Evolutionary conservation across 2,113 vertebrate genomes (phyloP).

Genomic region (Australoheros scitulus): DNA sequence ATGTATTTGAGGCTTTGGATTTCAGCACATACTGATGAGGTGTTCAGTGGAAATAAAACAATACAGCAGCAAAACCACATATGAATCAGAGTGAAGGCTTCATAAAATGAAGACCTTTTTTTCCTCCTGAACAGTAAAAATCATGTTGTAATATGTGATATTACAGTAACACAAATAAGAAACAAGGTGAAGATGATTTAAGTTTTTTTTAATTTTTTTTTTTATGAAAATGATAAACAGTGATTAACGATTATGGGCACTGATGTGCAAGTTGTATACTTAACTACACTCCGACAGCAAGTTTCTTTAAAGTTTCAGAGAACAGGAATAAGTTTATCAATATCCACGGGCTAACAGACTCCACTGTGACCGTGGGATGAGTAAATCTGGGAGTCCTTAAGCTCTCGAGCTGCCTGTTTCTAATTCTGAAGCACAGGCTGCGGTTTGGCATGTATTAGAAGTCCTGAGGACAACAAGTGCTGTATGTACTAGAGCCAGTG

Average conservation of each 20-base stretch:
- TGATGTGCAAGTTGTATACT: not conserved
- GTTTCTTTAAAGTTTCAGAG: not conserved
- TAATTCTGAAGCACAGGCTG: slow-evolving; percentile 2
- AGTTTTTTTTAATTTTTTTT: not conserved
- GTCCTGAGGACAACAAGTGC: not conserved
- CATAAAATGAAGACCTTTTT: not conserved
- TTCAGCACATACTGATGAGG: not conserved
- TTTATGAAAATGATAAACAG: not conserved
- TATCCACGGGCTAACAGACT: not conserved
- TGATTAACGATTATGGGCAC: not conserved
- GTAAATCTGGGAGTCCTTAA: not conserved
- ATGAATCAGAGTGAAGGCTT: not conserved
- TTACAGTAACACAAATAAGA: not conserved
- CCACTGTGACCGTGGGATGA: not conserved
- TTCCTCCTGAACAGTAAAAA: not conserved
- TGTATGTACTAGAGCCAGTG: not conserved
- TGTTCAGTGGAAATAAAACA: not conserved
- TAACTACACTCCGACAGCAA: not conserved
- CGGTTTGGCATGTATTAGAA: not conserved
- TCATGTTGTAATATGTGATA: not conserved
- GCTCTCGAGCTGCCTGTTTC: not conserved
- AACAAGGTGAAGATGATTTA: not conserved
- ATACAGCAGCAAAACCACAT: not conserved
- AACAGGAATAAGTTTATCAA: slow-evolving; percentile 8
- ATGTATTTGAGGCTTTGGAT: not conserved